These are phyloP conservation scores for Cavia porcellus DNA, from an alignment of 2,113 vertebrate genomes.

Conservation along the genomic window DNA sequence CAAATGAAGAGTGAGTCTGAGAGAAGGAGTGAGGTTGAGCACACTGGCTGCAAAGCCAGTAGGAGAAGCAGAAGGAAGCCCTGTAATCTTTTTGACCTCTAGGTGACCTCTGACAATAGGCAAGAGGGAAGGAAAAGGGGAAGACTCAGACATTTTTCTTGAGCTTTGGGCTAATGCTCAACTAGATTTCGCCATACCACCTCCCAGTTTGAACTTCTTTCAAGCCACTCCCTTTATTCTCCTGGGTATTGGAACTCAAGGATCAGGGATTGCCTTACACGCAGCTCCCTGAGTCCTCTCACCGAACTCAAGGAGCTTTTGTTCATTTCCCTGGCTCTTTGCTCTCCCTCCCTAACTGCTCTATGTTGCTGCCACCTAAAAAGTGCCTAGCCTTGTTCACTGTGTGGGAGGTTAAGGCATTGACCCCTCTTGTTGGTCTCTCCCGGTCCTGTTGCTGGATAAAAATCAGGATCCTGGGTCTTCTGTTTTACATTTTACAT, in stretches of 20 bases:
- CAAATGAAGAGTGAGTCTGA: background rate
- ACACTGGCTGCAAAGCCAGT: background rate
- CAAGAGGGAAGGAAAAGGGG: background rate
- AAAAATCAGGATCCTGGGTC: background rate
- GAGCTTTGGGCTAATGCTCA: background rate
- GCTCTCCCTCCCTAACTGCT: background rate
- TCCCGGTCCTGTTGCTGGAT: background rate
- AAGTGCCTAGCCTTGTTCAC: background rate
- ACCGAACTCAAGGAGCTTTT: background rate
- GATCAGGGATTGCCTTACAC: background rate
- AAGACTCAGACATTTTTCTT: background rate
- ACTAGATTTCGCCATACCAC: background rate
- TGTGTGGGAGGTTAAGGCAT: background rate
- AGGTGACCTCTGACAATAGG: background rate
- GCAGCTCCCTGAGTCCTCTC: background rate
- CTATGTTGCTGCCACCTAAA: background rate
- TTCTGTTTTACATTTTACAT: background rate
- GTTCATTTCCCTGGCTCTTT: background rate
- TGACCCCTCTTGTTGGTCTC: background rate
- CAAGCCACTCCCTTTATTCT: background rate
- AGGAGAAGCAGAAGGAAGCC: background rate
- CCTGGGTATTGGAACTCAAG: background rate
- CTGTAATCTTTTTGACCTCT: slow-evolving; percentile 30
- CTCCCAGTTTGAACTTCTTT: slow-evolving; percentile 34
- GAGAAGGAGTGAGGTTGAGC: background rate